Percentiles rank a stretch among this genome's conserved stretches.
phyloP scores from a whole-genome alignment of 2,113 vertebrate genomes.

The Scartelaos histophorus region DNA sequence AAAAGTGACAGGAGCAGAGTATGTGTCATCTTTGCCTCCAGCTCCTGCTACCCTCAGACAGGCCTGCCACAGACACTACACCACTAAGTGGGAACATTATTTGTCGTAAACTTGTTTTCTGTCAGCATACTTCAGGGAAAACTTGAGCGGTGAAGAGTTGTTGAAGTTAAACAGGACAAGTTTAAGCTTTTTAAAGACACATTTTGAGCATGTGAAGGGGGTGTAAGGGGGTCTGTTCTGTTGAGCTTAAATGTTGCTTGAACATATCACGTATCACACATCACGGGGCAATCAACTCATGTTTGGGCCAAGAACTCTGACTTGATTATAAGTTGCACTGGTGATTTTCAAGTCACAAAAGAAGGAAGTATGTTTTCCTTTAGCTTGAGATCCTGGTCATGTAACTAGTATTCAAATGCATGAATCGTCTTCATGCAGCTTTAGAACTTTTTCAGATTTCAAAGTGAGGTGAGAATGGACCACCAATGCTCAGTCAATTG shows the following conservation, averaged over 20 bases:
- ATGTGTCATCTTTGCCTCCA: conserved; percentile 17
- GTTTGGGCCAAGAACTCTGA: no score
- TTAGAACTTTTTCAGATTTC: no score
- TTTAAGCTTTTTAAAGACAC: not conserved
- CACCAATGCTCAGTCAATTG: no score
- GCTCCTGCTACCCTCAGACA: conserved; percentile 3
- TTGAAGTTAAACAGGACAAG: not conserved
- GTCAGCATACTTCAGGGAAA: conserved; percentile 1
- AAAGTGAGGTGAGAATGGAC: no score
- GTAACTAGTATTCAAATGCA: no score
- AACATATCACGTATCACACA: no score
- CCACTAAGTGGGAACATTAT: conserved; percentile 6
- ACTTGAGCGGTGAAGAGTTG: not conserved
- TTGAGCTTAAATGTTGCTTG: not conserved
- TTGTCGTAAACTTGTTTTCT: not conserved
- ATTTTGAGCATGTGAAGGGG: not conserved
- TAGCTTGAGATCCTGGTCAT: no score
- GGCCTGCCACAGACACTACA: conserved; percentile 4
- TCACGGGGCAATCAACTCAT: no score
- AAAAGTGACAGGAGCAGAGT: conserved; percentile 10
- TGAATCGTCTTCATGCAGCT: no score
- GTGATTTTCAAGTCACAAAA: no score
- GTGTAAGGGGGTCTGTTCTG: not conserved
- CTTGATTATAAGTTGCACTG: not conserved
- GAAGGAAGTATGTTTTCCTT: no score